phyloP scores from a whole-genome alignment of 2,113 vertebrate genomes.

The Ceyx melanurus region DNA sequence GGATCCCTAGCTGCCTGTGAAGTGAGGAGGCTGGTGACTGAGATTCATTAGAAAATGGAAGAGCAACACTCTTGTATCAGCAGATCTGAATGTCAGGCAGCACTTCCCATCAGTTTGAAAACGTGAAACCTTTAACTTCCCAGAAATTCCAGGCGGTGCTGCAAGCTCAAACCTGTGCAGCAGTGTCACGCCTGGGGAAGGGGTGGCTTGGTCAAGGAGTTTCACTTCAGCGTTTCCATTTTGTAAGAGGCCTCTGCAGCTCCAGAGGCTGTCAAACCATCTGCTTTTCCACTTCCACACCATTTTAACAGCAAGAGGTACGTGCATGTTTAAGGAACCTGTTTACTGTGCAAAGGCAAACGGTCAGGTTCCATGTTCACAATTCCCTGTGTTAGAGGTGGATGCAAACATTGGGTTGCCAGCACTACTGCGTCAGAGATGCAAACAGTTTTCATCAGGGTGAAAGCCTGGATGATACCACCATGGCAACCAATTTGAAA shows the following conservation, averaged over 20 bases:
- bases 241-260: not conserved
- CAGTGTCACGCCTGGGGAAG: fast-evolving
- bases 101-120: not conserved
- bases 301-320: not conserved
- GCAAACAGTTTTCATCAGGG: constrained; percentile 42
- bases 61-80: not conserved
- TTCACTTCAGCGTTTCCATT: not conserved
- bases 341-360: constrained; percentile 6
- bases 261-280: not conserved
- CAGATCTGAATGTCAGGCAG: constrained; percentile 1
- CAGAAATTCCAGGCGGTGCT: not conserved
- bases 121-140: not conserved
- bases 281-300: not conserved
- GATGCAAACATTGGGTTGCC: constrained; percentile 53
- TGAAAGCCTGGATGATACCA: constrained; percentile 54
- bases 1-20: not conserved
- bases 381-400: not conserved
- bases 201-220: not conserved
- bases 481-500: constrained; percentile 68
- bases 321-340: not conserved
- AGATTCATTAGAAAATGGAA: not conserved
- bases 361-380: not conserved
- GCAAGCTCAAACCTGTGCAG: not conserved
- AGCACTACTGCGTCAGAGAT: constrained; percentile 24
- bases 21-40: not conserved